These are phyloP conservation scores for Netelia inedita DNA, from an alignment of 2,888 invertebrate species.

Conservation along the genomic window DNA sequence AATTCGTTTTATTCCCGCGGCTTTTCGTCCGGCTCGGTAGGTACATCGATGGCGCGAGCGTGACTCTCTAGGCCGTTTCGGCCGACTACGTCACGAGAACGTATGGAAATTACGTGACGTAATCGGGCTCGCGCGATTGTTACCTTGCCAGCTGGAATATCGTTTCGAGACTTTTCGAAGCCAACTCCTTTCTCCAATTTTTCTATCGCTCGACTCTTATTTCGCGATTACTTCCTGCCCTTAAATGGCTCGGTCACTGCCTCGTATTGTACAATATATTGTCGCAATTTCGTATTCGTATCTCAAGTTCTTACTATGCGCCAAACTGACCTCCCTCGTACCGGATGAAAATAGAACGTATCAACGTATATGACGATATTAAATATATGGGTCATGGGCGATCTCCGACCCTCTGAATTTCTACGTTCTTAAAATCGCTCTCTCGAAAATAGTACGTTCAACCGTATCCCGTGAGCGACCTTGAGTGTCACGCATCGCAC, in stretches of 20 bases:
- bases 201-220: background rate
- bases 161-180: slow-evolving; percentile 18
- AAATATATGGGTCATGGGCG: slow-evolving; percentile 78
- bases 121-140: slow-evolving; percentile 52
- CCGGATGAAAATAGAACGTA: slow-evolving; percentile 67
- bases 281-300: background rate
- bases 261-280: background rate
- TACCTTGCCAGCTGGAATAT: slow-evolving; percentile 57
- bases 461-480: slow-evolving; percentile 72
- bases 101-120: slow-evolving; percentile 55
- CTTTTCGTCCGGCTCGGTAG: background rate
- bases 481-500: slow-evolving; percentile 70
- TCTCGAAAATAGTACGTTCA: background rate
- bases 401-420: slow-evolving; percentile 71
- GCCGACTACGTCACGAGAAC: slow-evolving; percentile 37
- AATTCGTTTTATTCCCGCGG: background rate
- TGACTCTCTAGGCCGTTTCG: slow-evolving; percentile 15
- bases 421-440: slow-evolving; percentile 16
- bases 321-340: background rate
- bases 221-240: background rate
- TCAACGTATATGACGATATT: slow-evolving; percentile 13
- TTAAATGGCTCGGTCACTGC: background rate
- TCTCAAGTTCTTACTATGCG: slow-evolving; percentile 1
- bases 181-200: background rate
- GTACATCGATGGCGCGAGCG: slow-evolving; percentile 22